These are phyloP conservation scores for Deroplatys truncata DNA, from an alignment of 2,888 invertebrate species.

Conservation along the genomic window DNA sequence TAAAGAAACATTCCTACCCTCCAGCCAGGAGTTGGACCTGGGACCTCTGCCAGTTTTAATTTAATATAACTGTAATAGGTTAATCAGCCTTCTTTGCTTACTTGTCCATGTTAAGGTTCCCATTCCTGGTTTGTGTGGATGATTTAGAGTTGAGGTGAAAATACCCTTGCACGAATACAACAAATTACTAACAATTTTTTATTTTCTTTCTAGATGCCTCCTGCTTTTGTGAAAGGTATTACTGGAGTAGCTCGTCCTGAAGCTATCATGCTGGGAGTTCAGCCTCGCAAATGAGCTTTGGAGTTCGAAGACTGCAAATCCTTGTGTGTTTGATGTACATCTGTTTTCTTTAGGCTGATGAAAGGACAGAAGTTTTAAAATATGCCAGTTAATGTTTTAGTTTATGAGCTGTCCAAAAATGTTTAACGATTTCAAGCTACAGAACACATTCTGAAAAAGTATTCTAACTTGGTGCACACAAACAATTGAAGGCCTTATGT, in stretches of 20 bases:
- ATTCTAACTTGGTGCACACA: not conserved
- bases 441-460: not conserved
- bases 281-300: conserved; percentile 9
- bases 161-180: not conserved
- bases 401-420: not conserved
- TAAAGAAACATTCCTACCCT: too few species aligned
- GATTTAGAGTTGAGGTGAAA: too few species aligned
- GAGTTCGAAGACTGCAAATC: not conserved
- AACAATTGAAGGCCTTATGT: not conserved
- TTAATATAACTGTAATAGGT: too few species aligned
- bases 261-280: conserved; percentile 23
- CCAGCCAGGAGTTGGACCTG: too few species aligned
- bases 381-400: not conserved
- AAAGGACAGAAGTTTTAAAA: not conserved
- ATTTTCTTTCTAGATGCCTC: conserved; percentile 20
- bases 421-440: not conserved
- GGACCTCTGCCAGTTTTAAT: too few species aligned
- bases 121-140: too few species aligned
- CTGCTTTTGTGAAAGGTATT: conserved; percentile 23
- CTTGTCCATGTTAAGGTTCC: too few species aligned
- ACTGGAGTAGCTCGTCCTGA: conserved; percentile 29
- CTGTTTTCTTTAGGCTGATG: not conserved
- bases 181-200: not conserved
- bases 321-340: not conserved
- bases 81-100: too few species aligned